Conservation (phyloP, 1,140 invertebrate genomes). For the Trinorchestia longiramus region DNA sequence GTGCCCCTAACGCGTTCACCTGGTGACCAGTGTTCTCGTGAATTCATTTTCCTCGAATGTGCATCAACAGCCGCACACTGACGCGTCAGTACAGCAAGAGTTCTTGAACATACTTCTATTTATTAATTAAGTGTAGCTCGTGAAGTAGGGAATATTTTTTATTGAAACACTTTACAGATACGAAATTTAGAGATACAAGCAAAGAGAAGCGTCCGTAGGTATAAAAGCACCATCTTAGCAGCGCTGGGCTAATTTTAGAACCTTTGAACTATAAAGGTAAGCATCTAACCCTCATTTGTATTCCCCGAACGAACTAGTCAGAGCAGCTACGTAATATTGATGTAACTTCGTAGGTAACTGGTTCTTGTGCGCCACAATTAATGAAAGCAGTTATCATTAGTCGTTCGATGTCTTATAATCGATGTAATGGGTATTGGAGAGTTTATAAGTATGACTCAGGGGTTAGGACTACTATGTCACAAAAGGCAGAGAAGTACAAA, state of each 20-base stretch:
- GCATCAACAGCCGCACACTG: neutral
- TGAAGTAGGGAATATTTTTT: neutral
- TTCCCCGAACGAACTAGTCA: neutral
- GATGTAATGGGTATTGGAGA: no score
- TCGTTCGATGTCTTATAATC: neutral
- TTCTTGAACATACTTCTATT: neutral
- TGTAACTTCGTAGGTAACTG: neutral
- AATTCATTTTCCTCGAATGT: neutral
- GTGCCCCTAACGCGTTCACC: neutral
- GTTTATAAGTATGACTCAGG: no score
- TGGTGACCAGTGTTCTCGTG: neutral
- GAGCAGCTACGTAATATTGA: neutral
- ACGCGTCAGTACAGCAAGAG: no score
- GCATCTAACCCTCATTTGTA: neutral
- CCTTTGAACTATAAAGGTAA: neutral
- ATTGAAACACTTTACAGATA: neutral
- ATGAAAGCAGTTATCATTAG: neutral
- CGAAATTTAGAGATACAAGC: neutral
- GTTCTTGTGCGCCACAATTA: neutral
- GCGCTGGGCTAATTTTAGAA: neutral
- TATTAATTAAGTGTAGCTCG: neutral
- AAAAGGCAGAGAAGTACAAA: neutral
- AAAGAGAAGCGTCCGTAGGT: no score
- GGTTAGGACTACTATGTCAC: neutral
- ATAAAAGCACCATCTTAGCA: neutral